These are phyloP conservation scores for Cephus pulcher DNA, from an alignment of 2,888 invertebrate species.

Conservation along the genomic window DNA sequence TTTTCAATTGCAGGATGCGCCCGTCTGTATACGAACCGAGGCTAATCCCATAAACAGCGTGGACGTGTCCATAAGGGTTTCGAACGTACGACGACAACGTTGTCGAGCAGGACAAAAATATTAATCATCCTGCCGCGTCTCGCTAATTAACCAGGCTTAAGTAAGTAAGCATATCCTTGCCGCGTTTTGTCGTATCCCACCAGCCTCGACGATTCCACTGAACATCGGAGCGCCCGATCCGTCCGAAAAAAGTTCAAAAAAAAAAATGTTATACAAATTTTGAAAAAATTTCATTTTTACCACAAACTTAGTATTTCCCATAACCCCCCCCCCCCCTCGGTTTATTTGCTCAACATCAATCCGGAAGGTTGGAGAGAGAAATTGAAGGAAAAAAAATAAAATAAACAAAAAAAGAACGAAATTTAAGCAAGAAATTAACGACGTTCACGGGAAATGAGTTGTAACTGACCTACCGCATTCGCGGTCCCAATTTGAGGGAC, in stretches of 20 bases:
- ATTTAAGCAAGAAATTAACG: background rate
- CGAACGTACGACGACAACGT: slow-evolving; percentile 6
- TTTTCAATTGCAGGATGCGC: slow-evolving; percentile 53
- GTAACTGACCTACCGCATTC: slow-evolving; percentile 62
- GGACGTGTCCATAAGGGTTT: slow-evolving; percentile 24
- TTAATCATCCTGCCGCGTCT: slow-evolving; percentile 37
- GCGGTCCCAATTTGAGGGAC: slow-evolving; percentile 63
- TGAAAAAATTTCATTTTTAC: background rate
- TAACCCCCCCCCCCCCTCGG: accelerated
- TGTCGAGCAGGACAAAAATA: slow-evolving; percentile 30
- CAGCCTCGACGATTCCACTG: no score
- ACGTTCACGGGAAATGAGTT: slow-evolving; percentile 44
- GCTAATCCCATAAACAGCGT: slow-evolving; percentile 47
- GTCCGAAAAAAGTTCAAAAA: no score
- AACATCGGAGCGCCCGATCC: background rate
- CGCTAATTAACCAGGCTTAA: slow-evolving; percentile 33
- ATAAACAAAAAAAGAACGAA: background rate
- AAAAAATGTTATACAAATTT: background rate
- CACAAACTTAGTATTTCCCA: background rate
- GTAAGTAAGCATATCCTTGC: background rate
- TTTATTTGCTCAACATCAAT: background rate
- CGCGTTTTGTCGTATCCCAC: background rate
- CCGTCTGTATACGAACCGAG: slow-evolving; percentile 45
- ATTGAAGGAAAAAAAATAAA: no score
- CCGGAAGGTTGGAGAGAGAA: background rate